Evolutionary conservation across 2,113 vertebrate genomes (phyloP), one percentile per base, ranked within the genome.

Genomic region (Notiomystis cincta): DNA sequence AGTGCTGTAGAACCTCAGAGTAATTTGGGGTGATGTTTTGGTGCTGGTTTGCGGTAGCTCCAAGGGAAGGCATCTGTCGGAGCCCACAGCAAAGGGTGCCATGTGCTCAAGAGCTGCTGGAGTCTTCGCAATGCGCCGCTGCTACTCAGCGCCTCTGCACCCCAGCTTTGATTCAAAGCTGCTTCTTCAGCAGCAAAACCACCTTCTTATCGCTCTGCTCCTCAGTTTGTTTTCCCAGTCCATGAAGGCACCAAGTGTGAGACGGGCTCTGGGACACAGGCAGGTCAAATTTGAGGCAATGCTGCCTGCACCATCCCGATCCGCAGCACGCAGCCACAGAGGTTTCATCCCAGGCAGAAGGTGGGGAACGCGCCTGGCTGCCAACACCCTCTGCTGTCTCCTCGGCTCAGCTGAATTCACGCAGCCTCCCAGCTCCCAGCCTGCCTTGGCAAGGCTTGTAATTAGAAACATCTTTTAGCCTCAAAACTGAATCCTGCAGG

Each of bases 391-490:
- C 77, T 37, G 64, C 48, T 15, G 45, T 5, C 70, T 48, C n/a
- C 76, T 50, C 45, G 1, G 56, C 38, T 25, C 13, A 0, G 60
- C 77, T 31, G 10, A 44, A 37, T 19, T 20, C 56, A 8, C 0
- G 0, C 48, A 48, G 67, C 40, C 64, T 58, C 53, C 37, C 53
- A 27, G 71, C 40, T 94, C 82, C 60, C 77, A 30, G 62, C n/a
- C 92, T 76, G 84, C 61, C 48, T 80, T 85, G n/a, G 82, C 73
- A 60, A 13, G 6, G 51, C 57, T 71, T 24, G 40, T 76, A 61
- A 84, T 75, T 61, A 67, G 72, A 87, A 94, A 95, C 87, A 93
- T 56, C 95, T 93, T 94, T 53, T 45, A 56, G 65, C 89, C 93
- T 91, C 91, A 92, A 86, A 93, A 92, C 71, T 5, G 54, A 73